Evolutionary conservation across 2,797 vertebrate genomes (phyloP), one percentile per base, ranked within the genome.

Genomic region (Huso huso): DNA sequence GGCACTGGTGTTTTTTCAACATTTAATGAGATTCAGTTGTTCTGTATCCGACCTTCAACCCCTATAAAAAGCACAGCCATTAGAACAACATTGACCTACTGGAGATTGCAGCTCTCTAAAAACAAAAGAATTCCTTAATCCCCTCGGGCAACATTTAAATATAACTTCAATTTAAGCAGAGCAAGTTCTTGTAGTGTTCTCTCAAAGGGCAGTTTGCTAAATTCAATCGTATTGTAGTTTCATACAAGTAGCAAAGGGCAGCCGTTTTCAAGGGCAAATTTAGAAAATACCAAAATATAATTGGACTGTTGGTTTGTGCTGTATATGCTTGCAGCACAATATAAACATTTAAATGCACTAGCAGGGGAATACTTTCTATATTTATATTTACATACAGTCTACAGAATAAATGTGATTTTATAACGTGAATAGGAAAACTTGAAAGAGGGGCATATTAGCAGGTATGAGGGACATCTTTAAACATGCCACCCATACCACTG

Each of bases 81-180:
- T 58, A 23, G 59, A 65, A 13, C 8, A 48, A 62, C 67, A 49
- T 57, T 70, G 71, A 70, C 71, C 67, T 69, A n/a, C 58, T 1
- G 49, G n/a, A 63, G 65, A 65, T 68, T 71, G 71, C 69, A 68
- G 63, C 51, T 53, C 71, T 66, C 65, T 52, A 60, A 61, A 69
- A 68, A 73, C 71, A 61, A 67, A 67, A 67, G 65, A 51, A 75
- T 64, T 71, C 59, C 64, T 64, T 60, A 58, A 62, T 71, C 65
- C 61, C 69, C 67, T 70, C 49, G 67, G 63, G 59, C 48, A 61
- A 55, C 69, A 70, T 72, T 72, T 72, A 69, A 68, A 64, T 52
- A 65, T 9, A 59, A 62, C 61, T 67, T 67, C 13, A 67, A 60
- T 51, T 65, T 8, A 57, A 64, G 53, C 66, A 60, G 49, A 64